Evolutionary conservation across 2,888 invertebrate species (phyloP), one percentile per base, ranked within the genome.

Genomic region (Idaea biselata): DNA sequence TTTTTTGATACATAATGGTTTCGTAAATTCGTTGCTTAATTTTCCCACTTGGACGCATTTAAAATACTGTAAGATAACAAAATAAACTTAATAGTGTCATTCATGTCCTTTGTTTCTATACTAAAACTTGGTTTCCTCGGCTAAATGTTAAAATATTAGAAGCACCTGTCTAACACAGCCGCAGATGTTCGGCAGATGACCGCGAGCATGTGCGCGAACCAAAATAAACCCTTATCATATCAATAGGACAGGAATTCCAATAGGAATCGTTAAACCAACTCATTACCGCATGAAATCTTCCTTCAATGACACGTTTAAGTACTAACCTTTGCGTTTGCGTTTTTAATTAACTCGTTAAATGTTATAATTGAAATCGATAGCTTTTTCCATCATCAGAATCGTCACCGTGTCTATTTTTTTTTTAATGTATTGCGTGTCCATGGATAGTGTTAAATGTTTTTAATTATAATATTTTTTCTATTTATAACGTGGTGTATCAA

Each of bases 131-230:
- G 44, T 44, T 44, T 11, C 8, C 11, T 44, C 8, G 8, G 14
- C 7, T 44, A 8, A 14, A 44, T 8, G 44, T 44, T 44, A 44
- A 8, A 44, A 44, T 44, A 44, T 44, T 88, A 90, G 87, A 84
- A 70, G 67, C 91, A 91, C 89, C 90, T 91, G 91, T 86, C 88
- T 87, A 90, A 88, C 80, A 84, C 78, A 72, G 68, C 72, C 63
- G 75, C 83, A 82, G 85, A 87, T 89, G 89, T 73, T 72, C 66
- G 64, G 75, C 79, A 74, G 74, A 77, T 81, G 83, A 84, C 79
- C 78, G 76, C 68, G 64, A 73, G 69, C 74, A 69, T 77, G 78
- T 80, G 76, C 78, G 76, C 76, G 63, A 71, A 68, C 62, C 58
- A 67, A 63, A 66, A 62, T 55, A 58, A 69, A 71, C 70, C 69